phyloP scores from a whole-genome alignment of 2,797 vertebrate species.

The Aphelocoma californica region DNA sequence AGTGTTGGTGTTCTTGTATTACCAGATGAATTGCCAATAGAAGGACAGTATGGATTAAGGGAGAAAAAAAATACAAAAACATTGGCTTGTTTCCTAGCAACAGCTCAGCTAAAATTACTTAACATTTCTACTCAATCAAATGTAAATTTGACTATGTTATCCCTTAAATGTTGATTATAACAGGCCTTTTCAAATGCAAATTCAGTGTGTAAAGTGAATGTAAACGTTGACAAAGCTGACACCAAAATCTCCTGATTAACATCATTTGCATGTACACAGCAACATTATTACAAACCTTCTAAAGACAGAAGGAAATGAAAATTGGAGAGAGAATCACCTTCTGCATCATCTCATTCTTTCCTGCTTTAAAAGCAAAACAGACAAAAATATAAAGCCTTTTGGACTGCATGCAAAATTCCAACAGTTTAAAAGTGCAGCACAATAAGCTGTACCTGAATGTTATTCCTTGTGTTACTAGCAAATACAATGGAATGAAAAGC shows the following conservation, averaged over 20 bases:
- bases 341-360: not conserved
- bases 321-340: slow-evolving; percentile 35
- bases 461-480: not conserved
- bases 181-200: slow-evolving; percentile 79
- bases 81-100: slow-evolving; percentile 80
- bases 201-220: slow-evolving; percentile 74
- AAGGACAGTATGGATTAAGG: slow-evolving; percentile 62
- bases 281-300: slow-evolving; percentile 37
- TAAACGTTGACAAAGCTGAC: slow-evolving; percentile 78
- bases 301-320: slow-evolving; percentile 36
- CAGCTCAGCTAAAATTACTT: slow-evolving; percentile 76
- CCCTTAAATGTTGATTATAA: slow-evolving; percentile 80
- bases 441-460: not conserved
- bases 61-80: slow-evolving; percentile 60
- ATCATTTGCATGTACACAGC: slow-evolving; percentile 65
- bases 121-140: slow-evolving; percentile 76
- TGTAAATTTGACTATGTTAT: slow-evolving; percentile 79
- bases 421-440: not conserved
- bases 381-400: not conserved
- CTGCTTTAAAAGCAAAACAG: not conserved
- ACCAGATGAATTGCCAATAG: slow-evolving; percentile 51
- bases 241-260: slow-evolving; percentile 73
- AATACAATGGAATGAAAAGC: not conserved
- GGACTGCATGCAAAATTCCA: not conserved
- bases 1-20: not conserved